These are phyloP conservation scores for Odobenus rosmarus DNA, from an alignment of 2,113 vertebrate species.

Conservation along the genomic window DNA sequence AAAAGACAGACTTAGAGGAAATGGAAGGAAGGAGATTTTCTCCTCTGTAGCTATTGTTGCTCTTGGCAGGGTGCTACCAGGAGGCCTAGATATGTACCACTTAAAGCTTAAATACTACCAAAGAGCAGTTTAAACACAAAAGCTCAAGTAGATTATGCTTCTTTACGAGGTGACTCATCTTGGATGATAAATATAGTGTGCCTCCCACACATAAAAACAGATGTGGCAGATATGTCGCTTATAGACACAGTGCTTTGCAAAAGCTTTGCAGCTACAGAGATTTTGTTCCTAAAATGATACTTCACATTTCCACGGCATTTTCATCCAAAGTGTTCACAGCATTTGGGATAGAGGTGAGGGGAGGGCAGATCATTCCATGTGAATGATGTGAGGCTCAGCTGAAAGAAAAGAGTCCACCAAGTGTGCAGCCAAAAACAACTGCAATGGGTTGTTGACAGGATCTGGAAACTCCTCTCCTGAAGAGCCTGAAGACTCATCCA, in stretches of 20 bases:
- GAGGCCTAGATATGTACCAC: slow-evolving; percentile 56
- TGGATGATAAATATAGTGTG: slow-evolving; percentile 62
- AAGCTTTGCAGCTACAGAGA: slow-evolving; percentile 1
- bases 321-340: neutral
- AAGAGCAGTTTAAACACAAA: slow-evolving; percentile 65
- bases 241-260: neutral
- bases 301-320: slow-evolving; percentile 11
- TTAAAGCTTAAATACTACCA: slow-evolving; percentile 69
- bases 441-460: neutral
- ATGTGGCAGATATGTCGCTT: slow-evolving; percentile 55
- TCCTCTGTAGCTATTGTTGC: slow-evolving; percentile 44
- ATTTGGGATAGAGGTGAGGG: neutral
- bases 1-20: slow-evolving; percentile 51
- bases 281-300: slow-evolving; percentile 55
- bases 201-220: slow-evolving; percentile 69
- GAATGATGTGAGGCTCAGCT: neutral
- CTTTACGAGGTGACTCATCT: slow-evolving; percentile 68
- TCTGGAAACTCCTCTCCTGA: neutral
- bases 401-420: neutral
- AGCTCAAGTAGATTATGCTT: slow-evolving; percentile 49
- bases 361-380: neutral
- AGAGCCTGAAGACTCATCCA: neutral
- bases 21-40: slow-evolving; percentile 30
- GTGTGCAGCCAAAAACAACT: neutral
- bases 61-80: slow-evolving; percentile 60